Conservation (phyloP, 2,888 invertebrate genomes). For the Allophyes oxyacanthae region DNA sequence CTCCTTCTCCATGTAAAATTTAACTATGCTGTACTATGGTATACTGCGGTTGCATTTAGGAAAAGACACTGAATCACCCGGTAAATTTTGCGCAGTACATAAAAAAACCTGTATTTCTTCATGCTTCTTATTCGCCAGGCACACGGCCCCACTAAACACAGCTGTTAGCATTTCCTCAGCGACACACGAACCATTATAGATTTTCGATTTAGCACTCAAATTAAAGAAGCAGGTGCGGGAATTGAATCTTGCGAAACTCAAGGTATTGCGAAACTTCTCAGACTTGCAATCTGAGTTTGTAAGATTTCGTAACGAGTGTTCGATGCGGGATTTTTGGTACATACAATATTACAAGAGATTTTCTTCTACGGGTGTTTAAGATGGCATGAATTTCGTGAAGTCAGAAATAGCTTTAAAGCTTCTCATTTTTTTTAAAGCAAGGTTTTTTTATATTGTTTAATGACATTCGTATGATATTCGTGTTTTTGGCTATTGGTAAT, state of each 20-base stretch:
- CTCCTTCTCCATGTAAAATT: no score
- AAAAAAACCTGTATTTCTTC: no score
- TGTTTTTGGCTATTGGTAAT: no score
- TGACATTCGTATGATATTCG: no score
- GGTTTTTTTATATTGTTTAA: no score
- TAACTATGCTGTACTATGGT: no score
- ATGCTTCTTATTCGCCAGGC: no score
- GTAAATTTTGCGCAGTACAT: no score
- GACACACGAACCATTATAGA: slow-evolving; percentile 40
- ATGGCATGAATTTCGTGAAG: background rate
- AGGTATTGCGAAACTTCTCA: slow-evolving; percentile 45
- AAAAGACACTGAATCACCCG: no score
- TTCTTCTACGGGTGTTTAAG: slow-evolving; percentile 2
- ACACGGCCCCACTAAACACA: no score
- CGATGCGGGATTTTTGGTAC: slow-evolving; percentile 17
- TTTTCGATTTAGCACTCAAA: slow-evolving; percentile 51
- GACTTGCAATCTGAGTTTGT: slow-evolving; percentile 51
- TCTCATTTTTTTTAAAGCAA: no score
- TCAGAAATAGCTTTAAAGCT: slow-evolving; percentile 7
- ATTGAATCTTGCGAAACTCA: slow-evolving; percentile 46
- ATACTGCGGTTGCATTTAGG: no score
- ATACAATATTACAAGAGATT: slow-evolving; percentile 12
- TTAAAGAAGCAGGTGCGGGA: slow-evolving; percentile 54
- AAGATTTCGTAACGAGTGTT: slow-evolving; percentile 43
- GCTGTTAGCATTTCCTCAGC: background rate